Evolutionary conservation across 1,140 invertebrate genomes (phyloP), one percentile per base, ranked within the genome.

Genomic region (Diorhabda sublineata): DNA sequence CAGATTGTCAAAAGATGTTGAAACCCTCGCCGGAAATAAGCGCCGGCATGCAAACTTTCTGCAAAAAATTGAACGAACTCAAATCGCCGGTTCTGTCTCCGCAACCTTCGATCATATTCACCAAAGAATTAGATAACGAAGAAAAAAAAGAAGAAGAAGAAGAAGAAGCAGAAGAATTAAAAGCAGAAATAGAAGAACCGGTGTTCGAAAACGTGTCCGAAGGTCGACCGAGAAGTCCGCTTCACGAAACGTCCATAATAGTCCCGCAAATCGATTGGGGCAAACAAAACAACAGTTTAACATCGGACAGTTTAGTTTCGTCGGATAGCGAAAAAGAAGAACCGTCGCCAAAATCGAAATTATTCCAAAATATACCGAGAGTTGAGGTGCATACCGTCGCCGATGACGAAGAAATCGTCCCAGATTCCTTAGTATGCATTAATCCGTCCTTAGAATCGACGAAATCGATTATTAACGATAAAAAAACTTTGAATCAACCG

Each of bases 1-100:
- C 92, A 2, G 93, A 95, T 77, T 91, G 93, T 73, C 94, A 96
- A 77, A 95, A 95, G 76, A 81, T 95, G 68, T 77, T 96, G 47
- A 91, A 94, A 80, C 92, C 92, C 0, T 91, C 92, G 0, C 84
- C 89, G 0, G 87, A 90, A 69, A 89, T 90, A 5, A 91, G 89
- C 78, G 86, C 90, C 2, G 87, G 88, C 26, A 92, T 92, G 90
- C 88, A 91, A 74, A 88, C 87, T 2, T 90, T 92, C 75, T 77
- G 77, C 66, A 78, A 69, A 61, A 79, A 77, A 67, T 68, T 79
- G 9, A 73, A 77, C 59, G 78, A 80, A 57, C 61, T 70, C 57
- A 69, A 67, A 9, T 77, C 79, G 3, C 79, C 79, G 42, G 69
- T 68, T 42, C 75, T 73, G 69, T 85, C 72, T 69, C 84, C 71